These are phyloP conservation scores for Tachycineta bicolor DNA, from an alignment of 2,113 vertebrate species.

Conservation along the genomic window DNA sequence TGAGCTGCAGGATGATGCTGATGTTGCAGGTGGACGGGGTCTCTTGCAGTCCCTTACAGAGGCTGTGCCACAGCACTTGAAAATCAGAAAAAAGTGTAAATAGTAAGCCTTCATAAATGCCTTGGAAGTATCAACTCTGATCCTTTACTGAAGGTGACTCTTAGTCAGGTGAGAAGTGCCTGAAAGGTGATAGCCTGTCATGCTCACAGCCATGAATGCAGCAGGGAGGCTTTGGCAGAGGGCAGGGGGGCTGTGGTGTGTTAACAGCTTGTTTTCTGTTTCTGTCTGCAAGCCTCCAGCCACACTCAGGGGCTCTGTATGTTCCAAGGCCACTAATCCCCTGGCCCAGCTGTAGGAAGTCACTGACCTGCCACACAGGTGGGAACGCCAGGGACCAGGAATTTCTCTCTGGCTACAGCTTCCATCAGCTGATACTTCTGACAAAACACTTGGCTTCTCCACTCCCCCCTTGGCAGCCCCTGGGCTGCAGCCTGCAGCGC, in stretches of 20 bases:
- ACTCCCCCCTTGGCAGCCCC: constrained; percentile 50
- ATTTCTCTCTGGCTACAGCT: constrained; percentile 31
- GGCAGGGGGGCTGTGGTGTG: neutral
- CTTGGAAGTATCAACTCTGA: neutral
- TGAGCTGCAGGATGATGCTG: neutral
- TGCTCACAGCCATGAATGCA: accelerated
- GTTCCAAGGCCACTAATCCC: neutral
- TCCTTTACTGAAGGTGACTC: neutral
- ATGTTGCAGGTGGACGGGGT: accelerated
- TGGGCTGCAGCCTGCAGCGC: constrained; percentile 64
- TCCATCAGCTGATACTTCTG: constrained; percentile 61
- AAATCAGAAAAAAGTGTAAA: neutral
- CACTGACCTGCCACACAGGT: constrained; percentile 16
- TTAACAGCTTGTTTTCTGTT: neutral
- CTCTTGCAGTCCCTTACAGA: accelerated
- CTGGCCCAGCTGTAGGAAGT: neutral
- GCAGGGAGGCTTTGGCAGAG: neutral
- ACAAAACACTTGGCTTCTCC: constrained; percentile 68
- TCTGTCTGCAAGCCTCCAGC: neutral
- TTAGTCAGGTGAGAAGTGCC: neutral
- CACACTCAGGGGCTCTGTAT: accelerated
- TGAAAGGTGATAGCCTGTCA: neutral
- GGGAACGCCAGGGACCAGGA: constrained; percentile 2
- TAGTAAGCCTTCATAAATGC: neutral
- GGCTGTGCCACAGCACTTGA: neutral